Evolutionary conservation across 2,797 vertebrate species (phyloP), one percentile per base, ranked within the genome.

Genomic region (Cyclopterus lumpus): DNA sequence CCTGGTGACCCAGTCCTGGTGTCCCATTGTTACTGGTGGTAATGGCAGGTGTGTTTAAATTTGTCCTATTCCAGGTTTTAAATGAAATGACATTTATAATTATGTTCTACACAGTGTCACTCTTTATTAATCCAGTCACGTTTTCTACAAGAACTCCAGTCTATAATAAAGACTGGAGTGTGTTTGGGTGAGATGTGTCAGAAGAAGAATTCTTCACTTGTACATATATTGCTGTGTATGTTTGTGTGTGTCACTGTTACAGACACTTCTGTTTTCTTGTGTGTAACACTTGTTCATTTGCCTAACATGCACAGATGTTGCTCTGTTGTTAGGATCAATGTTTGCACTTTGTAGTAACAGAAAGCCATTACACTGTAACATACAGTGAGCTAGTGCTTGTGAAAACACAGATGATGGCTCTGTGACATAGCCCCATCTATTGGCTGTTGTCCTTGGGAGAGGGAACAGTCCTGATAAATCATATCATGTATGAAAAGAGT

Each of bases 281-380:
- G 65, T 71, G 64, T 58, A 75, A 75, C 69, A 67, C 54, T 74
- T 58, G 67, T 74, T 80, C 26, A 68, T 75, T 63, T 74, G 49
- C 67, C 75, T 84, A 91, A 90, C 88, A 83, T 83, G 67, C 76
- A 78, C 91, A 93, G 88, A 90, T 89, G 88, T 86, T 88, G 73
- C 76, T 75, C 66, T 78, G 86, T 86, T 85, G 71, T 71, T 84
- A 81, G 67, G 73, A 88, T 92, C 87, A 90, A 82, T 90, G 90
- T 93, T 92, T 90, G 86, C 79, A 77, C 85, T 75, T 85, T 73
- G 84, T 86, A 72, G 88, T 87, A 88, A 90, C 65, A 85, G 67
- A 51, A 67, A 86, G 80, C 78, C 58, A 80, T 90, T 84, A 86
- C 79, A 57, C 61, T 59, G 58, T 46, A 74, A 76, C 71, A 66